Evolutionary conservation across 2,888 invertebrate genomes (phyloP).

Genomic region (Eilema caniola): DNA sequence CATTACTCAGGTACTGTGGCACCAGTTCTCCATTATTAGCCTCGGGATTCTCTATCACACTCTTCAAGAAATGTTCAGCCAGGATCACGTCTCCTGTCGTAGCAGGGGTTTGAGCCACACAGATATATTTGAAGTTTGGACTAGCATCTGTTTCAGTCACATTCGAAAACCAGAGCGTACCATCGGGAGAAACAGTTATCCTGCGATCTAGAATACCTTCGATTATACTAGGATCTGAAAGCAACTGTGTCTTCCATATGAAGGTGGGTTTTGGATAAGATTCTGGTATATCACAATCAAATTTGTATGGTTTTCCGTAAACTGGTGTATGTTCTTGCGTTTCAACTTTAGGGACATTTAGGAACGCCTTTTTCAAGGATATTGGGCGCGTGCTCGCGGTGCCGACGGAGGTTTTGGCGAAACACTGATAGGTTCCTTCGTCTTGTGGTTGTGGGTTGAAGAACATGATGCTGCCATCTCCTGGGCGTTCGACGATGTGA

Average conservation of each 20-base stretch:
- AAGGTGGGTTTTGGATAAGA: conserved; percentile 72
- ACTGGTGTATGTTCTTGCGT: conserved; percentile 63
- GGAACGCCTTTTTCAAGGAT: conserved; percentile 58
- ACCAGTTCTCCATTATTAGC: conserved; percentile 62
- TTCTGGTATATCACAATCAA: conserved; percentile 68
- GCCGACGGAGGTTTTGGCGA: conserved; percentile 64
- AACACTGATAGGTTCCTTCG: conserved; percentile 72
- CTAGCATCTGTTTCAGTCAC: conserved; percentile 65
- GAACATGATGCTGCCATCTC: conserved; percentile 68
- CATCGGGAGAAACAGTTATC: conserved; percentile 68
- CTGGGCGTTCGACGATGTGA: conserved; percentile 56
- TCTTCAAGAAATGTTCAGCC: conserved; percentile 68
- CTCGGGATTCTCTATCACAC: conserved; percentile 55
- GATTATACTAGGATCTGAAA: conserved; percentile 52
- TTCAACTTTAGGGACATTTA: conserved; percentile 56
- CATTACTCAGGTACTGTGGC: conserved; percentile 67
- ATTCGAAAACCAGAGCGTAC: conserved; percentile 71
- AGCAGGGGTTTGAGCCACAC: conserved; percentile 68
- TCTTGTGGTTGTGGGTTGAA: conserved; percentile 62
- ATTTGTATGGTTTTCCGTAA: conserved; percentile 68
- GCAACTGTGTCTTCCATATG: conserved; percentile 65
- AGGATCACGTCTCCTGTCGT: conserved; percentile 58
- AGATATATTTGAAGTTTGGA: conserved; percentile 67
- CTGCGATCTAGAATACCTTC: conserved; percentile 59
- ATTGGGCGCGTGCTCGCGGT: conserved; percentile 64